phyloP scores from a whole-genome alignment of 2,797 vertebrate species.

The Neosilurus mollespiculum region DNA sequence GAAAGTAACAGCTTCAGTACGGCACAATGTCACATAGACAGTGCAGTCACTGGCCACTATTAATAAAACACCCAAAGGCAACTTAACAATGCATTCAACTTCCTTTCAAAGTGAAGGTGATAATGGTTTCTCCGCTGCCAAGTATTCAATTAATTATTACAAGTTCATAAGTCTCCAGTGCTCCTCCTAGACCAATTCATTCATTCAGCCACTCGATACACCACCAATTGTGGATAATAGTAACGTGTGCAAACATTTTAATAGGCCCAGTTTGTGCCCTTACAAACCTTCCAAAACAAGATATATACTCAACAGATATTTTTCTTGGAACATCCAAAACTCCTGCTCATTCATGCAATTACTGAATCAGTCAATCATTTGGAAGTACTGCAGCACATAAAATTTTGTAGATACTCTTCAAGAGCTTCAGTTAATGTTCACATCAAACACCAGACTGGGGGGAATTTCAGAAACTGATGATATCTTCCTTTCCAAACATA shows the following conservation, averaged over 20 bases:
- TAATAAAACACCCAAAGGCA: constrained; percentile 34
- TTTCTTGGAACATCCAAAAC: background rate
- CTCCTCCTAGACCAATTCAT: constrained; percentile 51
- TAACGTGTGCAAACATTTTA: constrained; percentile 7
- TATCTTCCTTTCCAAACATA: background rate
- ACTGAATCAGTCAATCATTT: background rate
- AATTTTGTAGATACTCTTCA: background rate
- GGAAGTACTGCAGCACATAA: background rate
- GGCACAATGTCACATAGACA: background rate
- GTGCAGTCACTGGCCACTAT: constrained; percentile 8
- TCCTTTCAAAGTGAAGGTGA: constrained; percentile 26
- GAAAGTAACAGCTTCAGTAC: background rate
- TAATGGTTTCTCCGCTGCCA: constrained; percentile 31
- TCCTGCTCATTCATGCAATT: constrained; percentile 17
- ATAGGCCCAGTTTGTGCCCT: background rate
- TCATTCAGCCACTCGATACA: constrained; percentile 39
- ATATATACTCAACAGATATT: background rate
- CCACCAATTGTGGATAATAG: constrained; percentile 26
- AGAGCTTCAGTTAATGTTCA: background rate
- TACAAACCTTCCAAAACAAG: background rate
- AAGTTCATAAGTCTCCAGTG: constrained; percentile 39
- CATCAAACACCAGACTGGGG: background rate
- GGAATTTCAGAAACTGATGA: background rate
- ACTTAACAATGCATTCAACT: constrained; percentile 14
- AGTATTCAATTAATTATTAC: constrained; percentile 52